phyloP scores from a whole-genome alignment of 1,140 invertebrate genomes.

The Philotrypesis tridentata region DNA sequence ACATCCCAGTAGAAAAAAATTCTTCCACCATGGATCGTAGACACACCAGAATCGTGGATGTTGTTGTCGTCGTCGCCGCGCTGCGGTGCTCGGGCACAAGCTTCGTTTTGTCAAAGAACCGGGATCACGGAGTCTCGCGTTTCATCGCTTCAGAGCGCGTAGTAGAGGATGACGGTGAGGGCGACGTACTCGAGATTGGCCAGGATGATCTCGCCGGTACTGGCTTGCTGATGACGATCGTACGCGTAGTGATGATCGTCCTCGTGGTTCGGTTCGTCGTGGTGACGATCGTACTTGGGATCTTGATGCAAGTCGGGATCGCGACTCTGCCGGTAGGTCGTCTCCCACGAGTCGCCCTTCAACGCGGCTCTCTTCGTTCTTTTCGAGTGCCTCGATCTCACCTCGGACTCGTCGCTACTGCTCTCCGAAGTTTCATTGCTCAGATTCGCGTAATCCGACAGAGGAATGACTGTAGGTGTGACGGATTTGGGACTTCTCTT shows the following conservation, averaged over 20 bases:
- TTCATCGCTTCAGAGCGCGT: constrained; percentile 59
- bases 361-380: constrained; percentile 63
- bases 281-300: background rate
- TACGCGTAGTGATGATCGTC: background rate
- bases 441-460: background rate
- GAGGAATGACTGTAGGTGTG: no score
- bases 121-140: constrained; percentile 10
- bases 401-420: background rate
- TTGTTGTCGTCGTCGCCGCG: no score
- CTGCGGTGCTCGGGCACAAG: background rate
- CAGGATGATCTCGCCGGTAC: constrained; percentile 59
- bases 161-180: constrained; percentile 62
- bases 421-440: background rate
- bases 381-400: background rate
- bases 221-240: background rate
- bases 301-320: constrained; percentile 27
- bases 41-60: background rate
- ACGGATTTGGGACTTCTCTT: constrained; percentile 15
- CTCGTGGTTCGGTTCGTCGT: constrained; percentile 28
- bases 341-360: background rate
- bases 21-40: background rate
- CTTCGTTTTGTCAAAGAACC: constrained; percentile 9
- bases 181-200: constrained; percentile 62
- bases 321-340: constrained; percentile 15
- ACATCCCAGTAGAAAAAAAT: background rate